Conservation (phyloP, 2,888 invertebrate genomes). For the Phaedon cochleariae region DNA sequence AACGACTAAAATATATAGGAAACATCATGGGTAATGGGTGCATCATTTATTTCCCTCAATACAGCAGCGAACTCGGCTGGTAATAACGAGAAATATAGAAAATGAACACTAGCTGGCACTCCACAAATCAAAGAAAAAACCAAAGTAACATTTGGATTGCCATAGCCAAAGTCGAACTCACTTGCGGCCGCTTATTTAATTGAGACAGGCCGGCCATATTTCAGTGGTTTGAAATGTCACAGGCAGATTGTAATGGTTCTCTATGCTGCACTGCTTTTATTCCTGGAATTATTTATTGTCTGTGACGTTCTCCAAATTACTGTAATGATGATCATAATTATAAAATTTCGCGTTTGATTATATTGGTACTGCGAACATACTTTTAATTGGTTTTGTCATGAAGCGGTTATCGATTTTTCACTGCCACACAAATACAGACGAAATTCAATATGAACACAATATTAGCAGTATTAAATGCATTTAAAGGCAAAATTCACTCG, state of each 20-base stretch:
- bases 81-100: too few species aligned
- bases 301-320: not conserved
- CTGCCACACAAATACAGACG: not conserved
- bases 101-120: too few species aligned
- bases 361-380: not conserved
- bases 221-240: not conserved
- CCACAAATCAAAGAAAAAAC: too few species aligned
- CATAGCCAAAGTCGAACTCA: not conserved
- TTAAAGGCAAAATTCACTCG: too few species aligned
- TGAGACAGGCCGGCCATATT: not conserved
- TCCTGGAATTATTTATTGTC: not conserved
- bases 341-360: not conserved
- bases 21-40: too few species aligned
- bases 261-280: not conserved
- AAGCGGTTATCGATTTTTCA: not conserved
- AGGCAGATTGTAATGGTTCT: not conserved
- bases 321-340: not conserved
- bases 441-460: not conserved
- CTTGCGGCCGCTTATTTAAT: not conserved
- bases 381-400: not conserved
- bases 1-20: too few species aligned
- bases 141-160: too few species aligned
- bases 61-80: too few species aligned
- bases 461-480: not conserved
- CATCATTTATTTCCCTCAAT: too few species aligned